Base-by-base conservation (phyloP, 2,797 vertebrate species). In the Crocidura indochinensis region DNA sequence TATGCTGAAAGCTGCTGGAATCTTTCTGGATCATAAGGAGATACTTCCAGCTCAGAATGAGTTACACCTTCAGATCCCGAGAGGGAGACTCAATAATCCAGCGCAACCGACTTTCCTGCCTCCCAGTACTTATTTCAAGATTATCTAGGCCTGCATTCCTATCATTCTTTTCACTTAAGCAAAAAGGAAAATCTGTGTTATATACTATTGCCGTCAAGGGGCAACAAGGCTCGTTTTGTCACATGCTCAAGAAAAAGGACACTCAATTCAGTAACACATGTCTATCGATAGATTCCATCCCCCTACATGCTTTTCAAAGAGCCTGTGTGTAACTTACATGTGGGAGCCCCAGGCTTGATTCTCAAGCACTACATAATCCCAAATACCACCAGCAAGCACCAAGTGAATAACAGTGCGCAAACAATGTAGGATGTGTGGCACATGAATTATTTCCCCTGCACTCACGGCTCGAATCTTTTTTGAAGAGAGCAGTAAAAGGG, bases 41-140 rank as follows among this genome's bases (percentile, higher is more conserved):
- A 97, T 94, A 92, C 78, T 97, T 88, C 94, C 89, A 86, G 38
- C 91, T 94, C 44, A 0, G 60, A 97, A 95, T 97, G 95, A 95
- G 95, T 98, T 97, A 97, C 84, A 85, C 15, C 8, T 71, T 79
- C 95, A 93, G 60, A 81, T 92, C 92, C 96, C 26, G 93, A 95
- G 94, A 95, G 77, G 53, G 97, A 93, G 91, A 95, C 93, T 96
- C 86, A 95, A 95, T 97, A 94, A 97, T 96, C 97, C 94, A 95
- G 86, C 87, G 91, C 92, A 93, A 73, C 27, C 6, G 6, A 51
- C 77, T 94, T 75, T 92, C 94, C 94, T 56, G 78, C 62, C 72
- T 82, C 82, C 49, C 0, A 90, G 96, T 94, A 97, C 96, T 95
- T 91, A 93, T 96, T 98, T 97, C 97, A 95, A 97, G 94, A 96